Evolutionary conservation across 2,113 vertebrate genomes (phyloP), one percentile per base, ranked within the genome.

Genomic region (Chelonoidis abingdonii): DNA sequence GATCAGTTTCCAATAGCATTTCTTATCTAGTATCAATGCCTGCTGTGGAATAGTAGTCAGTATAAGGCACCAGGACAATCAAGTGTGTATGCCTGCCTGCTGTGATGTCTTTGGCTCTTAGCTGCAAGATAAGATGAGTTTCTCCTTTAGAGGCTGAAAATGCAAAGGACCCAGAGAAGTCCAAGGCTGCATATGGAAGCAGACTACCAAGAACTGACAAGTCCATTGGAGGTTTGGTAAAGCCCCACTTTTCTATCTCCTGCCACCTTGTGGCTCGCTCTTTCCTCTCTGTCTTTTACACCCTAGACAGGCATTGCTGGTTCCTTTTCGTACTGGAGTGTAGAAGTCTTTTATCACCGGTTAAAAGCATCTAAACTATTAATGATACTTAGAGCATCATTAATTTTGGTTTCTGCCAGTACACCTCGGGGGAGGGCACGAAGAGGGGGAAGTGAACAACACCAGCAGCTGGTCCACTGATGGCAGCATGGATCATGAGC

Each of bases 81-180:
- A 93, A 52, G 87, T 65, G 79, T 54, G 81, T 59, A 0, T 83
- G 90, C 89, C 90, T 96, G 87, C 87, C 95, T 92, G 89, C 93
- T 91, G 53, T 8, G 16, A 75, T 85, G 95, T 85, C 88, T 89
- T 96, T 97, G 96, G 94, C 95, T 97, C 94, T 93, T 95, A 95
- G 86, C 96, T 95, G 81, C 87, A 85, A 31, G 54, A 91, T 76
- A 75, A 82, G 79, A 80, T 79, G 75, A 83, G 80, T 83, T 69
- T 69, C 89, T 93, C 86, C 89, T 95, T 91, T 49, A 80, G 82
- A 76, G 6, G 52, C 87, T 76, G 88, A 93, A 91, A 97, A 96
- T 16, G 94, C 83, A 69, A 75, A 80, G 21, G 82, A 86, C 14
- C 83, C 72, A 80, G 13, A 84, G 94, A 75, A 92, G 49, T 78